These are phyloP conservation scores for Eumacrocentrus americanus DNA, from an alignment of 2,888 invertebrate genomes.

Conservation along the genomic window DNA sequence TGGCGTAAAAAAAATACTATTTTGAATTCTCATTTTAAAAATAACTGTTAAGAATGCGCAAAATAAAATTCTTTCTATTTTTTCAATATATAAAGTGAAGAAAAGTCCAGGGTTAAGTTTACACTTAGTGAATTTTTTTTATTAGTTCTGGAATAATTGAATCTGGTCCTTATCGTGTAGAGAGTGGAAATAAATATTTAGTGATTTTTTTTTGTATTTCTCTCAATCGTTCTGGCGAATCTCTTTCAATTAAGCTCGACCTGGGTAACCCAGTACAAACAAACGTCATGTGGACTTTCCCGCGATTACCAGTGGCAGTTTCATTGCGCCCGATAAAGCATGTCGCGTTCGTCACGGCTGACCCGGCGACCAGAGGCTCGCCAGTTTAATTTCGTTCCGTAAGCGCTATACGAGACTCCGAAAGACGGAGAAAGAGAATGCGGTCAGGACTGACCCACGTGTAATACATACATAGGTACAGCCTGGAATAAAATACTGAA, in stretches of 20 bases:
- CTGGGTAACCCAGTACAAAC: neutral
- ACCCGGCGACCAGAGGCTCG: slow-evolving; percentile 22
- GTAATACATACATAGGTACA: no score
- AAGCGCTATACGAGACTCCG: slow-evolving; percentile 1
- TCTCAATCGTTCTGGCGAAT: neutral
- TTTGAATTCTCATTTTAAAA: no score
- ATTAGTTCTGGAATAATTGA: neutral
- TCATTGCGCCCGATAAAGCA: slow-evolving; percentile 24
- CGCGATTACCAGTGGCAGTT: slow-evolving; percentile 14
- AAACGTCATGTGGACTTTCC: slow-evolving; percentile 5
- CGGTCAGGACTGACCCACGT: neutral
- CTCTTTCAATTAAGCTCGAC: neutral
- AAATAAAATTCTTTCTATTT: no score
- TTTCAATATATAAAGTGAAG: no score
- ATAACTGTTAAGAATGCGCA: no score
- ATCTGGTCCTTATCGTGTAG: no score
- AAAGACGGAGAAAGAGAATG: neutral
- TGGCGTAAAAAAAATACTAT: no score
- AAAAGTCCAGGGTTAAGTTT: no score
- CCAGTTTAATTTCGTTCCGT: slow-evolving; percentile 23
- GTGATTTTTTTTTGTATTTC: neutral
- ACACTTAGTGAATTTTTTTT: neutral
- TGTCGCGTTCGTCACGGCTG: slow-evolving; percentile 25
- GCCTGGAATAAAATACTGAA: neutral
- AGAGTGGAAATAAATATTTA: no score